Conservation (phyloP, 2,888 invertebrate species). For the Drosophila basisetae region DNA sequence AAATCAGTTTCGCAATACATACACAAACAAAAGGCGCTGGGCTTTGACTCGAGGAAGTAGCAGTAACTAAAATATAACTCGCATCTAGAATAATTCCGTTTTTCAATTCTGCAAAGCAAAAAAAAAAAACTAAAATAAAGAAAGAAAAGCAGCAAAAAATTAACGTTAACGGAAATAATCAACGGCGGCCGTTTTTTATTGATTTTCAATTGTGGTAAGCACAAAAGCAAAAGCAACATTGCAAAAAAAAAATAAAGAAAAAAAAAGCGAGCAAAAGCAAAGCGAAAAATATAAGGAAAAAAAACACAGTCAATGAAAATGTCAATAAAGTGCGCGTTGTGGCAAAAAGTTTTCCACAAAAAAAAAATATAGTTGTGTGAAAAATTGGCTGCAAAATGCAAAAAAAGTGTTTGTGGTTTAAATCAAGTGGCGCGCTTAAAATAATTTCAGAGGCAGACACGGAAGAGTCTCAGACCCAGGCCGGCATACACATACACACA, state of each 20-base stretch:
- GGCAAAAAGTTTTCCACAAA: slow-evolving; percentile 6
- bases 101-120: slow-evolving; percentile 36
- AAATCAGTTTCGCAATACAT: slow-evolving; percentile 85
- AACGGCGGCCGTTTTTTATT: slow-evolving; percentile 68
- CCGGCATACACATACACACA: slow-evolving; percentile 74
- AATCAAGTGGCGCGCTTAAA: slow-evolving; percentile 70
- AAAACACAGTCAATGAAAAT: slow-evolving; percentile 59
- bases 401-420: slow-evolving; percentile 27
- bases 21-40: slow-evolving; percentile 84
- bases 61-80: slow-evolving; percentile 36
- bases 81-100: slow-evolving; percentile 18
- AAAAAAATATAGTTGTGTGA: background rate
- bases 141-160: slow-evolving; percentile 24
- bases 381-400: slow-evolving; percentile 4
- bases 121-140: slow-evolving; percentile 5
- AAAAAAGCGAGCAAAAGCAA: slow-evolving; percentile 16
- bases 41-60: slow-evolving; percentile 72
- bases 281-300: slow-evolving; percentile 33
- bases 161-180: slow-evolving; percentile 5
- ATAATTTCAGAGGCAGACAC: slow-evolving; percentile 75
- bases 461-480: slow-evolving; percentile 78
- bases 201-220: slow-evolving; percentile 79
- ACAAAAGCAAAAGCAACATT: slow-evolving; percentile 46
- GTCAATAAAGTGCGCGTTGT: slow-evolving; percentile 41
- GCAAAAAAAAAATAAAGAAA: slow-evolving; percentile 25